phyloP scores from a whole-genome alignment of 1,140 invertebrate species.

The Tetragonula clypearis region DNA sequence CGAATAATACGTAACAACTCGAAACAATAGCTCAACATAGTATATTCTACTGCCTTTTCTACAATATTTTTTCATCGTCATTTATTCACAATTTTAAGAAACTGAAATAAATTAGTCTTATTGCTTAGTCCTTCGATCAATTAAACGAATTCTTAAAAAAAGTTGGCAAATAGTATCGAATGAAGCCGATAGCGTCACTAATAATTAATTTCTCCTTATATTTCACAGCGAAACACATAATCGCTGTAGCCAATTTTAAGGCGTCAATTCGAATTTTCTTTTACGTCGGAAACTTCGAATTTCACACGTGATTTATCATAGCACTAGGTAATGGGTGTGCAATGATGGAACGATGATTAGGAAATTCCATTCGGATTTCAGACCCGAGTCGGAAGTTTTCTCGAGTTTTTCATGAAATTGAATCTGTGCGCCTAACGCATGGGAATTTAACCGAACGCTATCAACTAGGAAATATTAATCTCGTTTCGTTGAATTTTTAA shows the following conservation, averaged over 20 bases:
- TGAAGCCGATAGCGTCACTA: neutral
- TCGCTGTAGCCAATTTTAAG: too few species aligned
- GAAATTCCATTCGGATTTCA: slow-evolving; percentile 74
- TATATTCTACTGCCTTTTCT: too few species aligned
- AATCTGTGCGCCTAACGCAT: slow-evolving; percentile 8
- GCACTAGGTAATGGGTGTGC: slow-evolving; percentile 46
- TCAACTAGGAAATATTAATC: slow-evolving; percentile 42
- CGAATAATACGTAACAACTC: too few species aligned
- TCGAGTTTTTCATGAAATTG: slow-evolving; percentile 27
- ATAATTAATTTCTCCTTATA: neutral
- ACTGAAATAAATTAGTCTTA: too few species aligned
- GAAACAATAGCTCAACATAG: too few species aligned
- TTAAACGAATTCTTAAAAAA: neutral
- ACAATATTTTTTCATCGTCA: too few species aligned
- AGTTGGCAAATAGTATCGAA: neutral
- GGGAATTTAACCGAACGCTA: slow-evolving; percentile 46
- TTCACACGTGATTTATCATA: slow-evolving; percentile 37
- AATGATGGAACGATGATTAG: slow-evolving; percentile 77
- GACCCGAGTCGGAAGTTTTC: slow-evolving; percentile 36
- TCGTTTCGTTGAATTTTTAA: slow-evolving; percentile 10
- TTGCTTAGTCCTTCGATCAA: too few species aligned
- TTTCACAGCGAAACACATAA: neutral
- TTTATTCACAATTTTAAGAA: too few species aligned
- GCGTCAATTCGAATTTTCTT: neutral
- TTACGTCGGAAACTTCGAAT: neutral